These are phyloP conservation scores for Muntiacus muntjak DNA, from an alignment of 2,113 vertebrate genomes.

Conservation along the genomic window DNA sequence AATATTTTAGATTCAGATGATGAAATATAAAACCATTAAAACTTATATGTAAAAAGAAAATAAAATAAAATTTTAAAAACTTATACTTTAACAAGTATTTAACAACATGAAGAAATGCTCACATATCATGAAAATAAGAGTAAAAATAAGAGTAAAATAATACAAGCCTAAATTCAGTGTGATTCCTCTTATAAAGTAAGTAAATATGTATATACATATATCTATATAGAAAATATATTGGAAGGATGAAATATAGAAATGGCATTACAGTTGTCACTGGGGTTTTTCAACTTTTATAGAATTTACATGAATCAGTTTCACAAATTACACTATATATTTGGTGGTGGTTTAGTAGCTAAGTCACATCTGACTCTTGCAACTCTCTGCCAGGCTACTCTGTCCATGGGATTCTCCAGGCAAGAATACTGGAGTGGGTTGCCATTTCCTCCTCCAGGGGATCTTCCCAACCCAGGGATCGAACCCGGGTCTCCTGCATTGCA, in stretches of 20 bases:
- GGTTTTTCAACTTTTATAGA: neutral
- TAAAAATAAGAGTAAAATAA: neutral
- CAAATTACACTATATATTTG: neutral
- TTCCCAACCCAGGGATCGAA: neutral
- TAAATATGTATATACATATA: neutral
- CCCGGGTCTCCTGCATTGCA: neutral
- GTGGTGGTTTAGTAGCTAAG: neutral
- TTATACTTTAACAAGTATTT: slow-evolving; percentile 8
- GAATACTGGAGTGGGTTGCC: neutral
- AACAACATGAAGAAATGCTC: neutral
- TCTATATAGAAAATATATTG: neutral
- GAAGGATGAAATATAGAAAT: slow-evolving; percentile 20
- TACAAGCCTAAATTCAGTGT: neutral
- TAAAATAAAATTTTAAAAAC: neutral
- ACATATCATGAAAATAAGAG: neutral
- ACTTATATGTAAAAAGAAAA: neutral
- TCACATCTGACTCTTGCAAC: rapidly evolving
- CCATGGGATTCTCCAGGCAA: neutral
- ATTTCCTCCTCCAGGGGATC: neutral
- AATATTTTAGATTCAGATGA: neutral
- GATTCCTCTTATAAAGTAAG: neutral
- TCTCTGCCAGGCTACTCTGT: neutral
- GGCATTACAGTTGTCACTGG: neutral
- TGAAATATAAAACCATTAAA: neutral
- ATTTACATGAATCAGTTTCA: neutral